These are phyloP conservation scores for Rhinolophus sinicus DNA, from an alignment of 2,113 vertebrate species.

Conservation along the genomic window DNA sequence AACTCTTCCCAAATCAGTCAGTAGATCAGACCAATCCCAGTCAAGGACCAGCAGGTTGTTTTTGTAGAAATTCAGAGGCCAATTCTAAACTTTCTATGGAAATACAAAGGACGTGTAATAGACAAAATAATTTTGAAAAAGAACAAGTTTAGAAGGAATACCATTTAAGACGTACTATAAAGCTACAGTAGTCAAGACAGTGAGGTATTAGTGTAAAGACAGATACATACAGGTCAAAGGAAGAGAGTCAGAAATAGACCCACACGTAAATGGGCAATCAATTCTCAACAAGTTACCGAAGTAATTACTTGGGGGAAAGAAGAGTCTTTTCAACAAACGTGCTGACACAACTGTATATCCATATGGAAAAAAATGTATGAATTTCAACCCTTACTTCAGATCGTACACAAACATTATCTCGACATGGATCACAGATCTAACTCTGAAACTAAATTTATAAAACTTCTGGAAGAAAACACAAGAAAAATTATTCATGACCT, in stretches of 20 bases:
- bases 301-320: too few species aligned
- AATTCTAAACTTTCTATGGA: neutral
- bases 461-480: slow-evolving; percentile 24
- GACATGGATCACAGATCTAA: neutral
- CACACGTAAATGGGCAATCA: neutral
- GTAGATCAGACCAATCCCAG: neutral
- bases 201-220: accelerated
- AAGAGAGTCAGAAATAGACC: neutral
- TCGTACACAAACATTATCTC: neutral
- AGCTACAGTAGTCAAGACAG: too few species aligned
- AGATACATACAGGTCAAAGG: neutral
- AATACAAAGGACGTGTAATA: neutral
- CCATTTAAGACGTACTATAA: neutral
- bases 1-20: accelerated
- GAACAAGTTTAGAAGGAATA: neutral
- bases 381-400: neutral
- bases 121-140: neutral
- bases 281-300: neutral
- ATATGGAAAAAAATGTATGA: neutral
- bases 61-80: neutral
- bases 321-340: neutral
- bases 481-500: neutral
- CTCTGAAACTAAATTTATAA: neutral
- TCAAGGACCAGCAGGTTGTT: neutral
- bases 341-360: neutral